Base-by-base conservation (phyloP, 1,140 invertebrate species). In the Melitaea cinxia region DNA sequence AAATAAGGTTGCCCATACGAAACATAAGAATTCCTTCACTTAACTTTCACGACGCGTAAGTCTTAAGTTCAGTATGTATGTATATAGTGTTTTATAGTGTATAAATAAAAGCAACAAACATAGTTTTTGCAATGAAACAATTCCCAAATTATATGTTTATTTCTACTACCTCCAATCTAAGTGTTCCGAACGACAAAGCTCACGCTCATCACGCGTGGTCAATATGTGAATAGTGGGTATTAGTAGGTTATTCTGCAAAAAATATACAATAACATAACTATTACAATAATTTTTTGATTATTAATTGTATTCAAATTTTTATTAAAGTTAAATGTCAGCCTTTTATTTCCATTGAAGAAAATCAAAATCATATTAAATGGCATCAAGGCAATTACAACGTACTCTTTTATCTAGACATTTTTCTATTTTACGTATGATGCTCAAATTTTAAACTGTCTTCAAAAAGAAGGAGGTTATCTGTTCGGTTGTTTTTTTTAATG, bases 321-420 rank as follows among this genome's bases (percentile, higher is more conserved):
- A 19, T 15, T 17, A 42, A 42, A 6, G 9, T 47, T 23, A 47
- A 47, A 47, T 19, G 21, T 17, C 4, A 7, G 6, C 19, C 39
- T 45, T n/a, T 47, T 47, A 47, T 47, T 60, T 60, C 52, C 39
- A 60, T 52, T 49, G 30, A 52, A 30, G 33, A 60, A 83, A 82
- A 82, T 85, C 79, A 82, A 83, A 88, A 86, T 82, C 80, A 81
- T 39, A 67, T 68, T 76, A 83, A 78, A 76, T 84, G 81, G 75
- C 73, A 76, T 67, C 71, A 60, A 50, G 78, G 77, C 81, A 83
- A 57, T 80, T 62, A 69, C 70, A 60, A 59, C 42, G 56, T 17
- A 50, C 30, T 75, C 70, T 17, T 42, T 42, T 21, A 47, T 57
- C 50, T 72, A 75, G 72, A 71, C 54, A 68, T 66, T 76, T 4